Percentiles rank a stretch among this genome's conserved stretches.
These are phyloP conservation scores for Poeciliopsis presidionis DNA, from an alignment of 2,797 vertebrate species.

Conservation along the genomic window DNA sequence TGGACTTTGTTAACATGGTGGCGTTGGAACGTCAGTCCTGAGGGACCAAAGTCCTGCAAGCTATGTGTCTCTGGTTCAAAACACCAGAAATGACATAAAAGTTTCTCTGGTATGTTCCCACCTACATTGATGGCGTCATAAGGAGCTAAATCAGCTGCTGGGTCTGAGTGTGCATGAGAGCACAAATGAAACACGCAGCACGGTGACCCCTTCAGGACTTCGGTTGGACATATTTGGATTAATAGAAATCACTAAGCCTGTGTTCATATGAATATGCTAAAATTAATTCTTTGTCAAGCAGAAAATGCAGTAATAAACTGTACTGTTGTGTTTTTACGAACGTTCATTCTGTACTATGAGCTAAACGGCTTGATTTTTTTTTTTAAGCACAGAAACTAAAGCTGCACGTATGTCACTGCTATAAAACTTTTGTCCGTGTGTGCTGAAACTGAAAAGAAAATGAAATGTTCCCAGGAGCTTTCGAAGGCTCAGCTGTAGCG, in stretches of 20 bases:
- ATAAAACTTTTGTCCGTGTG: background rate
- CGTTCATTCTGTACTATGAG: background rate
- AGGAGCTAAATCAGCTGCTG: background rate
- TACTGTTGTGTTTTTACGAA: no score
- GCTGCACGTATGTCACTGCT: background rate
- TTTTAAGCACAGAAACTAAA: background rate
- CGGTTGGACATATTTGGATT: background rate
- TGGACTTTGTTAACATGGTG: background rate
- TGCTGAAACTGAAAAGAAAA: background rate
- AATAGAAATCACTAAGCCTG: background rate
- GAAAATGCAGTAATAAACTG: background rate
- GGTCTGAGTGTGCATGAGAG: background rate
- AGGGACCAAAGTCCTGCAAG: background rate
- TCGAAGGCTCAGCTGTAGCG: constrained; percentile 15
- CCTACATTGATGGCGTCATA: background rate
- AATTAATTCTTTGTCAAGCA: background rate
- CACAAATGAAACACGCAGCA: background rate
- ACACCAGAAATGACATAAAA: background rate
- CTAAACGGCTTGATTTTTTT: background rate
- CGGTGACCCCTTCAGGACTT: background rate
- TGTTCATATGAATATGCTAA: background rate
- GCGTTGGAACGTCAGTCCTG: background rate
- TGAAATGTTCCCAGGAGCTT: background rate
- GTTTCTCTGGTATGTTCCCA: background rate
- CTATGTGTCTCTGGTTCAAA: background rate